Evolutionary conservation across 2,797 vertebrate genomes (phyloP), one percentile per base, ranked within the genome.

Genomic region (Amniataba percoides): DNA sequence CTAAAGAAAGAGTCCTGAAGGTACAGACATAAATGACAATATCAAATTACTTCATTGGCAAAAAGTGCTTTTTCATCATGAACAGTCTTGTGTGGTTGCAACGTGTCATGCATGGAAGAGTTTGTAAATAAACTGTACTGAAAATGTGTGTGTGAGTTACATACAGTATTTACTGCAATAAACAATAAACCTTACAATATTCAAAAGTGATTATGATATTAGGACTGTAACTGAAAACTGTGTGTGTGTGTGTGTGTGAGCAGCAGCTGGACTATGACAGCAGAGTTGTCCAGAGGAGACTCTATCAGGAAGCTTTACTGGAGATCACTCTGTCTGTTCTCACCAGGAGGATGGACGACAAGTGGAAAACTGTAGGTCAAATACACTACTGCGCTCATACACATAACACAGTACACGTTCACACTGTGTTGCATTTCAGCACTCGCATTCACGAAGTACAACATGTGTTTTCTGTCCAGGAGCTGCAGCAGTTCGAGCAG

Each of bases 231-330:
- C 16, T 64, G 51, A 42, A 56, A 55, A 18, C 49, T 39, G 46
- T 77, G 58, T 75, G 34, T 71, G 14, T 75, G 45, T 71, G n/a
- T 81, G 58, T 87, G 61, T 78, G 57, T 45, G 86, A 87, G 90
- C 93, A 99, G 97, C 97, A 98, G 96, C 97, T 96, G n/a, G 97
- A 99, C 83, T 95, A 98, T 0, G 97, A 99, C 91, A 98, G 97
- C 95, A 96, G 97, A 83, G 95, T 96, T 21, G 87, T 97, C 69
- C 95, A 97, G 87, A 97, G 96, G 95, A 96, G 90, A 90, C 94
- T 98, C 80, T 97, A 97, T 80, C 93, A 97, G 58, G 96, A 98
- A 46, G 95, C 95, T 0, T 88, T 98, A 77, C 91, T 98, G 85
- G 95, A 97, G 75, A 96, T 99, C 82, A 96, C 96, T 16, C 93